These are phyloP conservation scores for Odobenus rosmarus DNA, from an alignment of 2,113 vertebrate species.

Conservation along the genomic window DNA sequence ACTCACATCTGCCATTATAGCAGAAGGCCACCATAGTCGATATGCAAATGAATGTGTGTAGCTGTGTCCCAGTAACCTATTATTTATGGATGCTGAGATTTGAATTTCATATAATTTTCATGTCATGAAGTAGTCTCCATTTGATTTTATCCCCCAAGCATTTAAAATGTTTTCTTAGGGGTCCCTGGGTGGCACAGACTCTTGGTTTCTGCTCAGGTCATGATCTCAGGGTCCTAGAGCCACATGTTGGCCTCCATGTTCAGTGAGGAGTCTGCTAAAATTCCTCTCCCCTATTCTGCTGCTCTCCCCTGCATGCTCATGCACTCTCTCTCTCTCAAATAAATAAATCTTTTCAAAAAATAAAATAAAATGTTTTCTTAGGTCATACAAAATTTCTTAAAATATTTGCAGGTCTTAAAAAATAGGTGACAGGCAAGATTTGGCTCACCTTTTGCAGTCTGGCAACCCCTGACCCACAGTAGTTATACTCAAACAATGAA, in stretches of 20 bases:
- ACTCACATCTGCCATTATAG: background rate
- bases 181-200: background rate
- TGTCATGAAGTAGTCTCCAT: slow-evolving; percentile 24
- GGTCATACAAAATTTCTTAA: background rate
- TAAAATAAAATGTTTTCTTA: background rate
- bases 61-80: background rate
- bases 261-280: background rate
- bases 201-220: background rate
- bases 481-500: too few relatives aligned
- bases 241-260: background rate
- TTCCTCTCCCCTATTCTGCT: background rate
- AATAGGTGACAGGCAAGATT: background rate
- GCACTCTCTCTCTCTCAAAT: background rate
- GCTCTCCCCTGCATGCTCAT: background rate
- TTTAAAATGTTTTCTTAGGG: background rate
- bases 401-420: slow-evolving; percentile 4
- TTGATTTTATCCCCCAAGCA: background rate
- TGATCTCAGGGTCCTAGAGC: background rate
- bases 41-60: background rate
- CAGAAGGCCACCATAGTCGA: background rate
- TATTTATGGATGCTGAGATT: background rate
- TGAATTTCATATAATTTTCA: slow-evolving; percentile 40
- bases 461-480: background rate
- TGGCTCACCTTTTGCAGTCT: background rate
- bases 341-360: background rate